These are phyloP conservation scores for Nomada lathburiana DNA, from an alignment of 2,888 invertebrate genomes.

Conservation along the genomic window DNA sequence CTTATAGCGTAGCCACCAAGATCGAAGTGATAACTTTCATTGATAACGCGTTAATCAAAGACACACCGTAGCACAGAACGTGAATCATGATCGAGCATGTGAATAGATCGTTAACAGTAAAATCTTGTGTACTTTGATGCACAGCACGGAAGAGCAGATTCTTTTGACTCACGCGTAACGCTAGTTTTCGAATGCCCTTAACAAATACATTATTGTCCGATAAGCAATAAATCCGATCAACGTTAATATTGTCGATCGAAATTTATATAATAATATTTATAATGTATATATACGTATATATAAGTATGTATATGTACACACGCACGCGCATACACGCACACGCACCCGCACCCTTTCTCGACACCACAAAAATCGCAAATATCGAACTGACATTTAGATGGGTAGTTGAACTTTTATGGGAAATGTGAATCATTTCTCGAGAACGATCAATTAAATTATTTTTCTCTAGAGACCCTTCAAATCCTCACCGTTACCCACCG, in stretches of 20 bases:
- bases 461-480: not conserved
- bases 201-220: constrained; percentile 63
- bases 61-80: constrained; percentile 36
- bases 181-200: constrained; percentile 54
- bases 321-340: constrained; percentile 15
- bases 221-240: constrained; percentile 56
- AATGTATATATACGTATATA: constrained; percentile 12
- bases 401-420: not conserved
- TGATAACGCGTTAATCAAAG: constrained; percentile 21
- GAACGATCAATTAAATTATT: not conserved
- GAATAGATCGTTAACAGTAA: constrained; percentile 44
- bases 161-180: constrained; percentile 59
- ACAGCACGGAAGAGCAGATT: constrained; percentile 69
- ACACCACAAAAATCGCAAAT: not conserved
- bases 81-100: constrained; percentile 47
- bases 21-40: not conserved
- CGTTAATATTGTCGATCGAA: constrained; percentile 54
- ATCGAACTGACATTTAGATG: not conserved
- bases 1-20: too few relatives aligned
- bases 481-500: not conserved
- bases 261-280: constrained; percentile 30
- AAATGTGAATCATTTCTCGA: not conserved
- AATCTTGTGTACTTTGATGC: constrained; percentile 57
- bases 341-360: not conserved
- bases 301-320: constrained; percentile 17